Base-by-base conservation (phyloP, 2,113 vertebrate genomes). In the Callithrix jacchus region DNA sequence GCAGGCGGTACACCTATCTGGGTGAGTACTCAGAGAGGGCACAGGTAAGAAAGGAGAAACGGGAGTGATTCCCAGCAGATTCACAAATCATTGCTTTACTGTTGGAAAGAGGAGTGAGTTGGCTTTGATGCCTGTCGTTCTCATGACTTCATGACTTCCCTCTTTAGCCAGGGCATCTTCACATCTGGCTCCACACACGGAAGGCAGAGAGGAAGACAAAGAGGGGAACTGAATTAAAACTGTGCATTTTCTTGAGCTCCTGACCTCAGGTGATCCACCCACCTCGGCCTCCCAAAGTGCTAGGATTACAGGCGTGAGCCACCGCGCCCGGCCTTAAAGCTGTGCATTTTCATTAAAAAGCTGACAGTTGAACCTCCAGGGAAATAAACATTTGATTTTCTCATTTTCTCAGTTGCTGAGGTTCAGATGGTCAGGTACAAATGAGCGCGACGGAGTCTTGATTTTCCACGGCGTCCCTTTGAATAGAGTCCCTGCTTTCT, bases 1-100 rank as follows among this genome's bases (percentile, higher is more conserved):
- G 98, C 52, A 99, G 99, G 98, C 98, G 99, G 96, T 99, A 99
- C 98, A 99, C 99, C 8, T 99, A 99, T 96, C 99, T 99, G 18
- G 99, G 99, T 99, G 98, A 99, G 99, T 95, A 85, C 84, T 91
- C 11, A 13, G 70, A 70, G 79, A 20, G 40, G 6, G 1, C 21
- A 4, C 25, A 52, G 93, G 54, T 10, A 18, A 45, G 74, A 21
- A 61, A 9, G 32, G 37, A 27, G 18, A 12, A 4, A 14, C 8
- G 42, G 66, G 49, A 40, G 54, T 1, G 5, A 6, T 27, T 17
- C 6, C 56, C n/a, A 1, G 25, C 25, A 16, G 0, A 20, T 27
- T 82, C 47, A 14, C 0, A 0, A 11, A 7, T 30, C 17, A 3
- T 3, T 35, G 30, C 54, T 83, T 66, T 35, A 3, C 18, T 23